These are phyloP conservation scores for Antechinus flavipes DNA, from an alignment of 2,113 vertebrate species.

Conservation along the genomic window DNA sequence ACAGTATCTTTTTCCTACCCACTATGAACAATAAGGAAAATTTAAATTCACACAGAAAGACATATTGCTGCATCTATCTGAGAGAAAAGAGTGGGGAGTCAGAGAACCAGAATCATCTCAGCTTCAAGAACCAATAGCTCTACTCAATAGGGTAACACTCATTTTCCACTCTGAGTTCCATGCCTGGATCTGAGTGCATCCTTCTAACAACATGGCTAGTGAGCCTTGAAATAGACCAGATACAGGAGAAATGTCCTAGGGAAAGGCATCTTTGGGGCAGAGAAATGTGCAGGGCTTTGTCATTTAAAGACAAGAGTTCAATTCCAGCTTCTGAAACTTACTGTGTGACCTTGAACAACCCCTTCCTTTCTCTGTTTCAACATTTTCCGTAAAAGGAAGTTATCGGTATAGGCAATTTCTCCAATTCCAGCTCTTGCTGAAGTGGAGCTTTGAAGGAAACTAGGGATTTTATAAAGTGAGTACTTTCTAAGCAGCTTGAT, in stretches of 20 bases:
- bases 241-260: not conserved
- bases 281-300: not conserved
- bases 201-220: not conserved
- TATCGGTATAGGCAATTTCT: not conserved
- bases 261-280: not conserved
- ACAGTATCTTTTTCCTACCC: not conserved
- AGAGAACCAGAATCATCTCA: not conserved
- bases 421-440: not conserved
- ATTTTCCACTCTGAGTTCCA: not conserved
- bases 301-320: not conserved
- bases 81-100: not conserved
- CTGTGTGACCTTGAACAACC: not conserved
- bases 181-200: not conserved
- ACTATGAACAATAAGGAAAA: not conserved
- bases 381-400: not conserved
- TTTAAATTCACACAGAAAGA: not conserved
- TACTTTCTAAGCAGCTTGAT: not conserved
- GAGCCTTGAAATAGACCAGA: not conserved
- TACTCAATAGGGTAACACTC: not conserved
- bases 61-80: not conserved
- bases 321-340: not conserved
- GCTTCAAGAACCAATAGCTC: not conserved
- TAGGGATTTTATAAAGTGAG: not conserved
- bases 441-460: not conserved
- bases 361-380: not conserved